Evolutionary conservation across 2,888 invertebrate species (phyloP).

Genomic region (Limnephilus rhombicus): DNA sequence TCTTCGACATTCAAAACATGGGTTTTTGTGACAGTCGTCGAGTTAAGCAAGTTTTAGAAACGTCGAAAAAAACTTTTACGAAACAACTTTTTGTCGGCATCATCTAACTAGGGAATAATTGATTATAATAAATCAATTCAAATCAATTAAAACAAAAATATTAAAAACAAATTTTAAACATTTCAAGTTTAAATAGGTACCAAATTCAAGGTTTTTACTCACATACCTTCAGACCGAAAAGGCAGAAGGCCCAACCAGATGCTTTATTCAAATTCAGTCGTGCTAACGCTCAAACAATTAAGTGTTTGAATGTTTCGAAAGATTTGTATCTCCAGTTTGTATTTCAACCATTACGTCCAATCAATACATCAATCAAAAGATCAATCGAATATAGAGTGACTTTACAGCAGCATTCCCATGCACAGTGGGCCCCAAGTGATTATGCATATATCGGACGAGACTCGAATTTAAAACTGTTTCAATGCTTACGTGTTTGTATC

Average conservation of each 20-base stretch:
- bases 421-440: slow-evolving; percentile 16
- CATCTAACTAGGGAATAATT: neutral
- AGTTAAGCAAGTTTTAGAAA: neutral
- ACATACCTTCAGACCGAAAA: neutral
- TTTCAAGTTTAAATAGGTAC: neutral
- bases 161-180: neutral
- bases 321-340: slow-evolving; percentile 44
- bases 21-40: neutral
- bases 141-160: neutral
- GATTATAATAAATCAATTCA: neutral
- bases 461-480: slow-evolving; percentile 15
- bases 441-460: slow-evolving; percentile 21
- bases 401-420: slow-evolving; percentile 34
- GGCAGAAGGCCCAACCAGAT: neutral
- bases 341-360: slow-evolving; percentile 38
- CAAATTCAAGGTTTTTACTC: neutral
- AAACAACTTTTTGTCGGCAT: slow-evolving; percentile 4
- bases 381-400: slow-evolving; percentile 35
- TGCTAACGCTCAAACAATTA: slow-evolving; percentile 44
- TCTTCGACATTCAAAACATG: neutral
- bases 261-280: slow-evolving; percentile 10
- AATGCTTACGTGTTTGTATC: slow-evolving; percentile 40
- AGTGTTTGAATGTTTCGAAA: slow-evolving; percentile 42
- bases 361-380: slow-evolving; percentile 44
- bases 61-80: neutral